Percentiles rank a stretch among this genome's conserved stretches.
These are phyloP conservation scores for Camponotus floridanus DNA, from an alignment of 1,140 invertebrate genomes.

Conservation along the genomic window DNA sequence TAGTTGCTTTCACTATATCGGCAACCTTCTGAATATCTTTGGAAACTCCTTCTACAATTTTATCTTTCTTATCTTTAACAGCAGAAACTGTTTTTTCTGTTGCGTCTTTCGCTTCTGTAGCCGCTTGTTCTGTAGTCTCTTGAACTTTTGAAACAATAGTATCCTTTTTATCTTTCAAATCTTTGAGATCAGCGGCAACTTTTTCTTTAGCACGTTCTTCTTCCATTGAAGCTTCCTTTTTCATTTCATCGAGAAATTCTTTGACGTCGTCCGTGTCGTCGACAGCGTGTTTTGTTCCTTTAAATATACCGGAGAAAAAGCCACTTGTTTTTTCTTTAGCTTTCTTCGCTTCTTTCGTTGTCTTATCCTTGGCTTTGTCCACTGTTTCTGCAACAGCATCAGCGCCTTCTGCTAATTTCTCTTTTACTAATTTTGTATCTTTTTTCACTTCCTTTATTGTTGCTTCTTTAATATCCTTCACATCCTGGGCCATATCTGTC, in stretches of 20 bases:
- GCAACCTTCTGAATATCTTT: slow-evolving; percentile 33
- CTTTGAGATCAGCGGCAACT: neutral
- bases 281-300: slow-evolving; percentile 70
- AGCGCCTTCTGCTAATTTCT: slow-evolving; percentile 9
- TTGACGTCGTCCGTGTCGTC: slow-evolving; percentile 79
- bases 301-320: slow-evolving; percentile 73
- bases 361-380: slow-evolving; percentile 58
- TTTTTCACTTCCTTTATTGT: slow-evolving; percentile 53
- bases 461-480: slow-evolving; percentile 46
- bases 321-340: slow-evolving; percentile 71
- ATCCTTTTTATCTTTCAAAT: slow-evolving; percentile 45
- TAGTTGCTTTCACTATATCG: neutral
- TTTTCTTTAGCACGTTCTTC: slow-evolving; percentile 54
- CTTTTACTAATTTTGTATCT: slow-evolving; percentile 46
- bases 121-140: slow-evolving; percentile 19
- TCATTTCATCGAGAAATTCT: slow-evolving; percentile 64
- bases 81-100: slow-evolving; percentile 51
- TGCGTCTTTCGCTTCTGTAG: neutral
- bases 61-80: slow-evolving; percentile 57
- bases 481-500: neutral
- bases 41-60: slow-evolving; percentile 38
- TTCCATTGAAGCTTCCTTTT: slow-evolving; percentile 69
- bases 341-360: slow-evolving; percentile 75
- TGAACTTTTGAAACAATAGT: slow-evolving; percentile 23
- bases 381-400: slow-evolving; percentile 11